Evolutionary conservation across 1,140 invertebrate species (phyloP), one percentile per base, ranked within the genome.

Genomic region (Trichonephila inaurata): DNA sequence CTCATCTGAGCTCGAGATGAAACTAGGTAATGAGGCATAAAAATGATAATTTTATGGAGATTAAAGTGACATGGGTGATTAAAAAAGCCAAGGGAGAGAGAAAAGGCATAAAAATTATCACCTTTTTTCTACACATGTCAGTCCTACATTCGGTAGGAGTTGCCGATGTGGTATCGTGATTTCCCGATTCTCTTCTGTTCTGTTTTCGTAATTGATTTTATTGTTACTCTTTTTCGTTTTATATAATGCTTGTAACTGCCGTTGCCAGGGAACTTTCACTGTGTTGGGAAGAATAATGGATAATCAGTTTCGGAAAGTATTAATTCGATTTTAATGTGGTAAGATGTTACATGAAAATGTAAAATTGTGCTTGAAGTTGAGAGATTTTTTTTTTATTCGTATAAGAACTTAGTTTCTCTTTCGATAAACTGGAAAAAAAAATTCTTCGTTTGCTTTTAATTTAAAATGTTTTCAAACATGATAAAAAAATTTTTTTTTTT

Each of bases 31-130:
- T 61, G 83, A 85, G 83, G 21, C 58, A 85, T 61, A 51, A 85
- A 85, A 85, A 85, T 85, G 83, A 61, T 85, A 85, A 85, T 85
- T 85, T 85, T 85, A 85, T 85, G 83, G 83, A 85, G 58, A 85
- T 85, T 85, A 61, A 85, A 85, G 83, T 85, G 14, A 4, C 72
- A 28, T 21, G 83, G 58, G 58, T 61, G 83, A 85, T 85, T 85
- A 85, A 85, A 16, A 33, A 24, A 44, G 33, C 33, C 33, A 24
- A 51, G 83, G 5, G 21, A 61, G 51, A 61, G 51, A 60, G 58
- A 60, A 85, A 77, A 18, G 18, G 72, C 72, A 28, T 77, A 77
- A 18, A 77, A 77, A 77, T 77, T 77, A 77, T 77, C 72, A 77
- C 72, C 72, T 77, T 77, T 62, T 77, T 40, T 33, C 72, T 40